phyloP scores from a whole-genome alignment of 2,888 invertebrate species.

The Cloeon dipterum region DNA sequence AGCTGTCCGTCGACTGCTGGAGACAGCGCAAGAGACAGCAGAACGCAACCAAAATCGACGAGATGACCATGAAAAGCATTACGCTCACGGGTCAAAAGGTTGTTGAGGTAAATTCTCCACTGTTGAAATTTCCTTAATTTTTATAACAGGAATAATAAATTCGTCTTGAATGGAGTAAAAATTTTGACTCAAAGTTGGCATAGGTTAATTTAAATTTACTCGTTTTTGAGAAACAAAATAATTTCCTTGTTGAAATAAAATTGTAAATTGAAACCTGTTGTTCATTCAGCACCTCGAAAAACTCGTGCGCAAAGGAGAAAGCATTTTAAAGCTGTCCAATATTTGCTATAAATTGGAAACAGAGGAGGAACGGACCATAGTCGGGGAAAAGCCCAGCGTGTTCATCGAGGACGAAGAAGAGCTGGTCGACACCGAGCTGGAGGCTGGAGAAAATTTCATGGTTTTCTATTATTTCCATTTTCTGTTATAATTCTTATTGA shows the following conservation, averaged over 20 bases:
- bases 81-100: neutral
- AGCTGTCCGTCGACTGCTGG: neutral
- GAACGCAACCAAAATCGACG: neutral
- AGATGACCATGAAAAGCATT: neutral
- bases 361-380: conserved; percentile 20
- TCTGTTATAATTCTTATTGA: no score
- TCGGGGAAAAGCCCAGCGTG: no score
- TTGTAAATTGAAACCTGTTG: neutral
- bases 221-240: neutral
- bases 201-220: no score
- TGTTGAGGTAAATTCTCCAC: neutral
- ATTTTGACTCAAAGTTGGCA: no score
- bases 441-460: no score
- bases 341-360: conserved; percentile 45
- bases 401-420: no score
- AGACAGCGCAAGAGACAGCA: neutral
- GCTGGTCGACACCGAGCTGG: no score
- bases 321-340: conserved; percentile 31
- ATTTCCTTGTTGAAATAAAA: neutral
- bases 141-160: no score
- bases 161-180: no score
- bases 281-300: conserved; percentile 23
- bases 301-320: conserved; percentile 30
- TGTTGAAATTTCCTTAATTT: no score
- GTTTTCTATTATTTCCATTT: no score